These are phyloP conservation scores for Drosophila setifemur DNA, from an alignment of 1,140 invertebrate genomes.

Conservation along the genomic window DNA sequence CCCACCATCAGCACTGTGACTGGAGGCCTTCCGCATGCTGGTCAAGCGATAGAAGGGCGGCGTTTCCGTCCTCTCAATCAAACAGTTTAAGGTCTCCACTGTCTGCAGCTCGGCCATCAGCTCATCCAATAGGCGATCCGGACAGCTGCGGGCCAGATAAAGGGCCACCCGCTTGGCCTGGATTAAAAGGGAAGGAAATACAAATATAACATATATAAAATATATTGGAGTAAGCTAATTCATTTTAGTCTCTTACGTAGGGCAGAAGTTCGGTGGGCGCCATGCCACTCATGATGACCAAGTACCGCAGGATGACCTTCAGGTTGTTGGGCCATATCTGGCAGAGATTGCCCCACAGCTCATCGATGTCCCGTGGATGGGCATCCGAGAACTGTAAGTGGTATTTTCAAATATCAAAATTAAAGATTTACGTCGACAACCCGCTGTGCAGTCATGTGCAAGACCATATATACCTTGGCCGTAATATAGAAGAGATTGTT, in stretches of 20 bases:
- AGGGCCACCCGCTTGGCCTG: slow-evolving; percentile 97
- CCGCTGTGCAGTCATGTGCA: neutral
- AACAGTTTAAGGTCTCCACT: slow-evolving; percentile 96
- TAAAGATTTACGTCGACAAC: neutral
- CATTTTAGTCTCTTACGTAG: slow-evolving; percentile 86
- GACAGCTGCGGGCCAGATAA: slow-evolving; percentile 94
- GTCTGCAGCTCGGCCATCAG: slow-evolving; percentile 98
- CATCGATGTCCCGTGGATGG: slow-evolving; percentile 97
- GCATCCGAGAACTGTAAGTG: slow-evolving; percentile 94
- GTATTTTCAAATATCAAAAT: neutral
- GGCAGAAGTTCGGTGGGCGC: slow-evolving; percentile 95
- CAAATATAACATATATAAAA: neutral
- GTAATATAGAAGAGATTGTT: slow-evolving; percentile 99
- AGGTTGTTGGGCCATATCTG: slow-evolving; percentile 98
- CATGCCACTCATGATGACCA: slow-evolving; percentile 98
- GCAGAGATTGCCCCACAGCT: slow-evolving; percentile 97
- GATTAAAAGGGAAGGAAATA: slow-evolving; percentile 2
- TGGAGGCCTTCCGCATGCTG: slow-evolving; percentile 94
- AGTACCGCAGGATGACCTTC: slow-evolving; percentile 97
- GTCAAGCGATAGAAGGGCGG: slow-evolving; percentile 98
- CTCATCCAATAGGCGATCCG: slow-evolving; percentile 96
- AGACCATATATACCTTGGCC: slow-evolving; percentile 88
- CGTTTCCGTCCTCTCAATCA: slow-evolving; percentile 97
- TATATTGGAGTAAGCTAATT: neutral
- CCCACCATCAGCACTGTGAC: slow-evolving; percentile 89